These are phyloP conservation scores for Arctia plantaginis DNA, from an alignment of 2,888 invertebrate species.

Conservation along the genomic window DNA sequence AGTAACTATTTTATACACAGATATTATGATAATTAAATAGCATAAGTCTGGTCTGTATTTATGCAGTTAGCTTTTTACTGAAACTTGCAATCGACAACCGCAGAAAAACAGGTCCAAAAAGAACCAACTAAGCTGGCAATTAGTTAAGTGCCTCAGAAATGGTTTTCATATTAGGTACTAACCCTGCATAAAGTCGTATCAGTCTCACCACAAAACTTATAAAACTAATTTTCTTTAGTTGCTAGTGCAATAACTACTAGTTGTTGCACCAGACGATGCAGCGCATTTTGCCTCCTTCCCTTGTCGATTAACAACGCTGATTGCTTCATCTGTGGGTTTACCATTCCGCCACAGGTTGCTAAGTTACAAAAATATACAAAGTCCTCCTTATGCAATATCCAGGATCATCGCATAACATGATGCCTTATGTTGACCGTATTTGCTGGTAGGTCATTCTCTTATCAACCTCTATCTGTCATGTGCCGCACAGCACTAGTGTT, in stretches of 20 bases:
- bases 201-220: not conserved
- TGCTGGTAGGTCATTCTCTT: not conserved
- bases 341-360: not conserved
- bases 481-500: not conserved
- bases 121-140: not conserved
- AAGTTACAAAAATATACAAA: not conserved
- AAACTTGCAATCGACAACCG: not conserved
- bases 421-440: not conserved
- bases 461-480: constrained; percentile 1
- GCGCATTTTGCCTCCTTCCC: not conserved
- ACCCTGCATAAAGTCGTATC: not conserved
- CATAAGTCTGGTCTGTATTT: not conserved
- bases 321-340: not conserved
- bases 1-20: not conserved
- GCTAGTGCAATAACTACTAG: too few species aligned
- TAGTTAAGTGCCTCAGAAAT: not conserved
- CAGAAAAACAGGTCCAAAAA: not conserved
- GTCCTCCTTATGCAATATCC: not conserved
- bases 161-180: not conserved
- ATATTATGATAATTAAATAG: not conserved
- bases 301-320: not conserved
- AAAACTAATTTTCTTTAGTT: not conserved
- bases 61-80: not conserved
- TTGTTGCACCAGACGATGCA: too few species aligned
- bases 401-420: not conserved